Percentiles rank a stretch among this genome's conserved stretches.
Conservation (phyloP, 2,888 invertebrate species). For the Hemaris fuciformis region DNA sequence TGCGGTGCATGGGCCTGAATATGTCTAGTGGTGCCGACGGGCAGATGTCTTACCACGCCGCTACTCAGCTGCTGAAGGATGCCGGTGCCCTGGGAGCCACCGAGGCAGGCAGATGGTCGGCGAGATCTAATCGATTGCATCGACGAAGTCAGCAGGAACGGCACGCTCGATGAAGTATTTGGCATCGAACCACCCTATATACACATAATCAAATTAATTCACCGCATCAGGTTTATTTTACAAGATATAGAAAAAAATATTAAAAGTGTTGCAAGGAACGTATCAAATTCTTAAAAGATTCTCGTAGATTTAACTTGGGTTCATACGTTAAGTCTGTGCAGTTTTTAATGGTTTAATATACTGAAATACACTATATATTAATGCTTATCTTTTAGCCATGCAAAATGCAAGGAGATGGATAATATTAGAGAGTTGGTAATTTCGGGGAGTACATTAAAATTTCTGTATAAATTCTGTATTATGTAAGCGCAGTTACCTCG, state of each 20-base stretch:
- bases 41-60: conserved; percentile 95
- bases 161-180: conserved; percentile 93
- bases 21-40: conserved; percentile 84
- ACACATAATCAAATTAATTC: conserved; percentile 18
- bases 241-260: too few relatives aligned
- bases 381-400: background rate
- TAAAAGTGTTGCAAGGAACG: background rate
- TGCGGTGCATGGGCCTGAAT: conserved; percentile 60
- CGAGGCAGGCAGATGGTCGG: conserved; percentile 84
- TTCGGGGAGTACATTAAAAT: background rate
- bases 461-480: background rate
- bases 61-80: conserved; percentile 94
- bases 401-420: background rate
- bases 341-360: background rate
- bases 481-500: background rate
- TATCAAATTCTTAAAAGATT: background rate
- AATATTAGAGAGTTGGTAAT: background rate
- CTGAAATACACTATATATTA: background rate
- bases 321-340: background rate
- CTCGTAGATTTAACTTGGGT: background rate
- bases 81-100: conserved; percentile 87
- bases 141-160: conserved; percentile 88
- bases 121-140: conserved; percentile 85
- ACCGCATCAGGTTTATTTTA: background rate
- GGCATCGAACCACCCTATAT: conserved; percentile 93